Base-by-base conservation (phyloP, 2,113 vertebrate genomes). In the Nesoenas mayeri region DNA sequence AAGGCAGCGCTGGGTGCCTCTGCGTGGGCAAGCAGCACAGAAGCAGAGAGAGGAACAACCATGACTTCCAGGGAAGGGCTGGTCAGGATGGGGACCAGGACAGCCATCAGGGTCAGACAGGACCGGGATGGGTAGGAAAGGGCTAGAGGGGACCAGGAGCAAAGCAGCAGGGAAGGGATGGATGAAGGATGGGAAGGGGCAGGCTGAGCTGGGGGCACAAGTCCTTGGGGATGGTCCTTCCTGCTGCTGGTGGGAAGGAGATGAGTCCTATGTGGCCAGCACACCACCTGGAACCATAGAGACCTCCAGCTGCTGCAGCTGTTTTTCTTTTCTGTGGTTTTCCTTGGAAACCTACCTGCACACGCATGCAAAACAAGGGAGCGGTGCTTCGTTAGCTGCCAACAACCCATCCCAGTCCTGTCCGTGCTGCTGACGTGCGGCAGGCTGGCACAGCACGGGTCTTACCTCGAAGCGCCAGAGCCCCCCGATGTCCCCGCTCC, bases 401-500 rank as follows among this genome's bases (percentile, higher is more conserved):
- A 32, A 9, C 0, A 2, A 50, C 32, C 0, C 0, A 71, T 67
- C 53, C 53, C 24, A 3, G 5, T 44, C 38, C 69, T 3, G 0
- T 11, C 42, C 0, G 2, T 38, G 29, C 87, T 21, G 29, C 86
- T 64, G 87, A 64, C 2, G 0, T 0, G 1, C 36, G 40, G 81
- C 69, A 56, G 36, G 47, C 77, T 38, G 50, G 47, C 56, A 34
- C 1, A 0, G 15, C 0, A 0, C 0, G 0, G 61, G 38, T 17
- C 96, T 97, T 95, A 96, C 95, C 96, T 97, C 61, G 0, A 95
- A 97, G 32, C 70, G 90, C 93, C 93, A 96, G 81, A 97, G 95
- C 5, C 95, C 96, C 7, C 92, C 85, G 13, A 95, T 91, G 74
- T 96, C 95, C 29, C 86, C 6, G 3, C 87, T 96, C 69, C 26